These are phyloP conservation scores for Nothobranchius kuhntae DNA, from an alignment of 2,113 vertebrate genomes.

Conservation along the genomic window DNA sequence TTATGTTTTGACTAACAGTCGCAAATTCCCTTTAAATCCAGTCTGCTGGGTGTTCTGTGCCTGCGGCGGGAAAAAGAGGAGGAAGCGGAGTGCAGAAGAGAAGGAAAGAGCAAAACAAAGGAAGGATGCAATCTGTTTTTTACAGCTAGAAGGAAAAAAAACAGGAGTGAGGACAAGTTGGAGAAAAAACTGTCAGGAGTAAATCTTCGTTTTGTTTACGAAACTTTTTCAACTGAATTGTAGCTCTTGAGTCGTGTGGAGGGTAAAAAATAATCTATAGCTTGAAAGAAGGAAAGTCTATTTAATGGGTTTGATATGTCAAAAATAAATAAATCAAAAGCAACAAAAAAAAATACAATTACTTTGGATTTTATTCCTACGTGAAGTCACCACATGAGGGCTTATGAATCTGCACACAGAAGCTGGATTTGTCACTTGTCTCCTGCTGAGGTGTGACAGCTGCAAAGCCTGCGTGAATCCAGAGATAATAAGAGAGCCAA, in stretches of 20 bases:
- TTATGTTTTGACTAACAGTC: conserved; percentile 84
- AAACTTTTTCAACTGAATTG: conserved; percentile 9
- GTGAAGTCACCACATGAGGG: neutral
- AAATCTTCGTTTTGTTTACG: conserved; percentile 6
- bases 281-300: neutral
- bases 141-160: conserved; percentile 27
- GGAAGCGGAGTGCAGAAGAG: conserved; percentile 13
- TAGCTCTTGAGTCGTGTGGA: neutral
- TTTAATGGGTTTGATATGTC: neutral
- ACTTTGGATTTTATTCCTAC: neutral
- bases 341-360: neutral
- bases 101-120: conserved; percentile 19
- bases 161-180: conserved; percentile 27
- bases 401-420: neutral
- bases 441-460: conserved; percentile 3
- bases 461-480: neutral
- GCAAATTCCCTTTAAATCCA: conserved; percentile 91
- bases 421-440: conserved; percentile 3
- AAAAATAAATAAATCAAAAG: neutral
- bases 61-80: conserved; percentile 29
- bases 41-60: conserved; percentile 82
- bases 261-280: neutral
- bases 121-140: conserved; percentile 32
- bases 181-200: conserved; percentile 20
- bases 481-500: neutral